These are phyloP conservation scores for Hyaena hyaena DNA, from an alignment of 2,113 vertebrate species.

Conservation along the genomic window DNA sequence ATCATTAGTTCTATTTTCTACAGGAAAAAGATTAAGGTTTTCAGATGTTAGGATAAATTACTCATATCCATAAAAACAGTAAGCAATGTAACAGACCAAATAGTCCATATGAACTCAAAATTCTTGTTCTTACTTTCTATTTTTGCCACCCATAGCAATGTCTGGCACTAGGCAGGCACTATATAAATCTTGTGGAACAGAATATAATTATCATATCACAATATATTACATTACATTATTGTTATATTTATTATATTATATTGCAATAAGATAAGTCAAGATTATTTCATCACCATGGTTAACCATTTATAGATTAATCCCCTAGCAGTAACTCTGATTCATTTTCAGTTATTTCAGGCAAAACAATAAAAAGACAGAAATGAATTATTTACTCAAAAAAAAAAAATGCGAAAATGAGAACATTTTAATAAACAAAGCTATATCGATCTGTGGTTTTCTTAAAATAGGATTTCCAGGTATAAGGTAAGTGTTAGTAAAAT, in stretches of 20 bases:
- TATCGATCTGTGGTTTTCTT: not conserved
- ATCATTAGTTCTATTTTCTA: not conserved
- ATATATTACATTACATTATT: not conserved
- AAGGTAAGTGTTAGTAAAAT: not conserved
- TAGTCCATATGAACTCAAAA: not conserved
- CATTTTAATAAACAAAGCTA: not conserved
- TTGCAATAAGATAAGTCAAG: not conserved
- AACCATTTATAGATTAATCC: not conserved
- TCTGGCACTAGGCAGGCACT: not conserved
- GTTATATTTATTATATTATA: not conserved
- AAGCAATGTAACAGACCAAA: not conserved
- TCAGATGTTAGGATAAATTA: not conserved
- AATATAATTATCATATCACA: not conserved
- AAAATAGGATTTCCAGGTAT: not conserved
- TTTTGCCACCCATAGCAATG: not conserved
- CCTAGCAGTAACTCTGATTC: not conserved
- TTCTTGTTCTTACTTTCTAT: not conserved
- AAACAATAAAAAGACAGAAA: not conserved
- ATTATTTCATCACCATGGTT: constrained; percentile 25
- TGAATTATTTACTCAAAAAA: constrained; percentile 30
- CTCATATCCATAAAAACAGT: not conserved
- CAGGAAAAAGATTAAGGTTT: not conserved
- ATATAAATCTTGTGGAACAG: not conserved
- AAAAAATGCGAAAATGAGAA: not conserved
- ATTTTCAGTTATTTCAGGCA: not conserved